Percentiles rank a stretch among this genome's conserved stretches.
phyloP scores from a whole-genome alignment of 2,888 invertebrate genomes.

The Endomychus coccineus region DNA sequence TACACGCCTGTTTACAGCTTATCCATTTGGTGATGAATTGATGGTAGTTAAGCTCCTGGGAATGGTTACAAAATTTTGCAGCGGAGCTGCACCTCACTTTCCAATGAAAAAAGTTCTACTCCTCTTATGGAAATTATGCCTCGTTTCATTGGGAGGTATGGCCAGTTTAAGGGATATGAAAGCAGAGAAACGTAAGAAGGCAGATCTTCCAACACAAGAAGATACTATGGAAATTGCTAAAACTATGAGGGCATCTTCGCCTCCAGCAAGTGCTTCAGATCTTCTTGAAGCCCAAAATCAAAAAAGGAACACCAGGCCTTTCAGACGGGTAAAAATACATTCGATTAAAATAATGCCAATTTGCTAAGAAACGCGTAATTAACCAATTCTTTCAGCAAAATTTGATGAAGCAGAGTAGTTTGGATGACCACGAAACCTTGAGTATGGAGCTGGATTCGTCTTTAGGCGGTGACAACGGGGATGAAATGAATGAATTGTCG shows the following conservation, averaged over 20 bases:
- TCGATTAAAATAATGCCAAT: no score
- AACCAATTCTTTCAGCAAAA: slow-evolving; percentile 8
- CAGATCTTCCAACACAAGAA: slow-evolving; percentile 73
- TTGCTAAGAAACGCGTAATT: neutral
- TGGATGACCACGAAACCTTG: slow-evolving; percentile 73
- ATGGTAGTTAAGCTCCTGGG: slow-evolving; percentile 82
- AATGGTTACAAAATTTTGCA: slow-evolving; percentile 95
- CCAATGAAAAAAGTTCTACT: slow-evolving; percentile 97
- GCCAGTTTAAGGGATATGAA: slow-evolving; percentile 74
- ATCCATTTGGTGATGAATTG: slow-evolving; percentile 62
- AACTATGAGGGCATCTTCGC: slow-evolving; percentile 90
- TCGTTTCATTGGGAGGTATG: slow-evolving; percentile 89
- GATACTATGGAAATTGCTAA: slow-evolving; percentile 92
- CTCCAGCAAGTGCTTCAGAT: slow-evolving; percentile 88
- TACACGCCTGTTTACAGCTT: no score
- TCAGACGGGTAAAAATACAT: slow-evolving; percentile 51
- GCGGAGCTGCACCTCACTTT: slow-evolving; percentile 92
- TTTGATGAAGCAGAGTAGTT: slow-evolving; percentile 83
- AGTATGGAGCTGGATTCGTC: slow-evolving; percentile 64
- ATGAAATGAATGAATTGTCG: slow-evolving; percentile 48
- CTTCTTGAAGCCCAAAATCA: slow-evolving; percentile 80
- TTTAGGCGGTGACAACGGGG: slow-evolving; percentile 54
- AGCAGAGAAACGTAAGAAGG: slow-evolving; percentile 56
- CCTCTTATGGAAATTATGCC: slow-evolving; percentile 89
- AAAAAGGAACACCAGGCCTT: slow-evolving; percentile 62